These are phyloP conservation scores for Colaptes auratus DNA, from an alignment of 2,113 vertebrate genomes.

Conservation along the genomic window DNA sequence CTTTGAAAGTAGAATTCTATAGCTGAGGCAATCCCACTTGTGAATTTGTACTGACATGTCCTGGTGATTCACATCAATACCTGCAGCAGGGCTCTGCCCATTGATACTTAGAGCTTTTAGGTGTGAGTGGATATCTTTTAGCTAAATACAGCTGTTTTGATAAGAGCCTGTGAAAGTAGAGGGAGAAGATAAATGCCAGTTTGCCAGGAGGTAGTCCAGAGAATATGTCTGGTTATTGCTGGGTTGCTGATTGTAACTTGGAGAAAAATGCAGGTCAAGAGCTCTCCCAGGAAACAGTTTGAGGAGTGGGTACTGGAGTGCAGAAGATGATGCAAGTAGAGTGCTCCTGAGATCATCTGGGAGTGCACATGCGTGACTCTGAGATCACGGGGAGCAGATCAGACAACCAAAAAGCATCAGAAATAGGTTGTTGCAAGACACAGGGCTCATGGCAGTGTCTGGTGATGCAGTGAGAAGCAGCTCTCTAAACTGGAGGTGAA, in stretches of 20 bases:
- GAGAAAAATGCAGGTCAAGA: not conserved
- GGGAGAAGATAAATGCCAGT: not conserved
- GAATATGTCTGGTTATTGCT: not conserved
- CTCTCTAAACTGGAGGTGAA: not conserved
- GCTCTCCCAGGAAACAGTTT: not conserved
- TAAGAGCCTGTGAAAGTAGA: not conserved
- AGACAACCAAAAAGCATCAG: not conserved
- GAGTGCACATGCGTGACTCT: not conserved
- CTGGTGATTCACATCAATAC: not conserved
- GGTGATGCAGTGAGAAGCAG: not conserved
- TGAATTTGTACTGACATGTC: not conserved
- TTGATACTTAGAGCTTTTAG: not conserved
- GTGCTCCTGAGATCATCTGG: not conserved
- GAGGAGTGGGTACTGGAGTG: not conserved
- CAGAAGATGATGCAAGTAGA: not conserved
- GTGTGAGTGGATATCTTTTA: not conserved
- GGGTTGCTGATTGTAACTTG: not conserved
- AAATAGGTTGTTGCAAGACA: not conserved
- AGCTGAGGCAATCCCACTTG: not conserved
- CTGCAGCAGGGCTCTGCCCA: not conserved
- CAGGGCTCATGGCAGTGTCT: not conserved
- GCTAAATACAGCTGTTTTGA: not conserved
- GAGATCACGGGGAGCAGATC: not conserved
- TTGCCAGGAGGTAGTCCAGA: not conserved
- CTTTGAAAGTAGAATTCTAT: not conserved